Base-by-base conservation (phyloP, 2,888 invertebrate genomes). In the Horisme vitalbata region DNA sequence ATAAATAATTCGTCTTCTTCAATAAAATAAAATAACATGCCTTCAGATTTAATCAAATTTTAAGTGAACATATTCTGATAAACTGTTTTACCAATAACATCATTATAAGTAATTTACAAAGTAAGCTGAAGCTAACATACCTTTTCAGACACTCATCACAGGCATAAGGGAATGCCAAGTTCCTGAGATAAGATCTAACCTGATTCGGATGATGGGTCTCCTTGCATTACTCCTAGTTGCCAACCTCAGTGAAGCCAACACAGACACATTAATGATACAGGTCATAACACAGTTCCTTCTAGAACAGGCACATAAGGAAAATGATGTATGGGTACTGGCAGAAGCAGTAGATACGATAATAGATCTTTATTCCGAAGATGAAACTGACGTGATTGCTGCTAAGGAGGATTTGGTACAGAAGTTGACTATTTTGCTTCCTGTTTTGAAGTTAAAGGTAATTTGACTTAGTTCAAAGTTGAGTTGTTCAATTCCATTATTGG, bases 361-460 rank as follows among this genome's bases (percentile, higher is more conserved):
- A 78, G 95, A 95, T 68, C 91, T 95, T 57, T 95, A 94, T 76
- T 91, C 94, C 0, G 95, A 95, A 66, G 95, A 95, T 66, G 93
- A 94, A 65, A 93, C 94, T 43, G 93, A 95, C 70, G 66, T 68
- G 11, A 77, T 94, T 45, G 93, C 94, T 0, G 83, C 83, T 48
- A 93, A 93, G 67, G 87, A 94, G 9, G 90, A 91, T 55, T 84
- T 95, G 35, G 88, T 93, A 1, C 91, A 91, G n/a, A 93, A 91
- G 64, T 76, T 95, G 9, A 79, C 85, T 21, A 67, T 78, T 8
- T 61, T 95, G 13, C 81, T 91, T 20, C 93, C 94, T 15, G 74
- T 87, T 44, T 89, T 95, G 45, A 94, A 92, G 68, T 90, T 89
- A 47, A 94, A 94, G 91, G 94, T 94, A 76, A 71, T 46, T 43